A percentile compares a stretch with the other conserved stretches of the same genome.
Evolutionary conservation across 2,797 vertebrate species (phyloP).

Genomic region (Falco concolor): DNA sequence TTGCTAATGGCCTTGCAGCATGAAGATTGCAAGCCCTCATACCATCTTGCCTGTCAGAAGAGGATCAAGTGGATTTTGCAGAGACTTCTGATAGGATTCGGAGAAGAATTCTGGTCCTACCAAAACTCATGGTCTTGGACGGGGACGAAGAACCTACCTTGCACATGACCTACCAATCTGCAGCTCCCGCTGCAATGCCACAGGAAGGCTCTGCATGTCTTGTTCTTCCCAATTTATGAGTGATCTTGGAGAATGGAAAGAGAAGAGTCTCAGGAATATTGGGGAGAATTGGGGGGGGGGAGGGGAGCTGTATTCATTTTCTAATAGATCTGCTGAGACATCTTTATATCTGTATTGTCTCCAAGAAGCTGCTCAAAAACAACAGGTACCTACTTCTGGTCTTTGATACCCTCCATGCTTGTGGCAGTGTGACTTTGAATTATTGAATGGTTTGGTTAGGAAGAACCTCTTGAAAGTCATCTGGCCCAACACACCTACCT

Average conservation of each 20-base stretch:
- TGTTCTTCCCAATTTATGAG: background rate
- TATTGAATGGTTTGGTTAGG: background rate
- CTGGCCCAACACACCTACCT: background rate
- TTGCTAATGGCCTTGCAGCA: background rate
- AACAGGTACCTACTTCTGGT: background rate
- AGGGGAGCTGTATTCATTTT: accelerated
- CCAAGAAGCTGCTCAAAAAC: background rate
- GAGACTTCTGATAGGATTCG: background rate
- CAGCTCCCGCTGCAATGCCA: background rate
- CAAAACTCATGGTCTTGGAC: background rate
- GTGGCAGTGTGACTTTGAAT: background rate
- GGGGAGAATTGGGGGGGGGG: background rate
- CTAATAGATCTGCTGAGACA: background rate
- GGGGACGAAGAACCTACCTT: background rate
- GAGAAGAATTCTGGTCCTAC: background rate
- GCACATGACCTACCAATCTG: background rate
- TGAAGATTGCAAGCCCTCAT: background rate
- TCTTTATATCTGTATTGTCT: background rate
- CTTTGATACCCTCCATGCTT: background rate
- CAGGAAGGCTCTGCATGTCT: background rate
- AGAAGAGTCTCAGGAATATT: background rate
- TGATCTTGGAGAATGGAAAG: background rate
- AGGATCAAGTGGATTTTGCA: background rate
- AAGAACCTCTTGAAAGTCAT: background rate
- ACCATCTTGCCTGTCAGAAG: background rate